These are phyloP conservation scores for Coronaproctus castanopsis DNA, from an alignment of 2,888 invertebrate genomes.

Conservation along the genomic window DNA sequence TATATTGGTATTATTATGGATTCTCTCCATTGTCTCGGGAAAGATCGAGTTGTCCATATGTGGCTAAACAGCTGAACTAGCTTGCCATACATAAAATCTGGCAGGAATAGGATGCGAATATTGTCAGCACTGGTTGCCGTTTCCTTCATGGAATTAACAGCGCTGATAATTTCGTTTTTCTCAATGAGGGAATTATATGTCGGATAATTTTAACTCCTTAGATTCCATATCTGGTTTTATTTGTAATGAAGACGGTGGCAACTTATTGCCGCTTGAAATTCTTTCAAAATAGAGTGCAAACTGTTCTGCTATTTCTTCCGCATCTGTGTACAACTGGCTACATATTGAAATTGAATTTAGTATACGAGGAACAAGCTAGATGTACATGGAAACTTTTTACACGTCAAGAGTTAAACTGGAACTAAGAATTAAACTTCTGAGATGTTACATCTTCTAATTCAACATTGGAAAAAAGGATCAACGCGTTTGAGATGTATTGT, in stretches of 20 bases:
- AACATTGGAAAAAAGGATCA: too few species aligned
- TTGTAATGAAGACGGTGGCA: not conserved
- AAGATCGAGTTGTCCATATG: not conserved
- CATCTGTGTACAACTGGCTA: not conserved
- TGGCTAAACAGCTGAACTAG: not conserved
- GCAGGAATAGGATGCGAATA: not conserved
- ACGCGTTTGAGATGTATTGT: too few species aligned
- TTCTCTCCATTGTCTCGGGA: not conserved
- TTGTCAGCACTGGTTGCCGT: not conserved
- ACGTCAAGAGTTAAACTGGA: too few species aligned
- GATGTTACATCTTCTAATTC: too few species aligned
- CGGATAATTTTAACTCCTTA: not conserved
- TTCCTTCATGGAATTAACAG: not conserved
- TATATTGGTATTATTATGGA: not conserved
- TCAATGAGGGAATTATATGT: not conserved
- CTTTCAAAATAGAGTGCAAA: not conserved
- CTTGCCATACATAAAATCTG: not conserved
- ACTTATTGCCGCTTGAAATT: not conserved
- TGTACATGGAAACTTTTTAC: too few species aligned
- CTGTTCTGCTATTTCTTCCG: not conserved
- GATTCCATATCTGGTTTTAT: not conserved
- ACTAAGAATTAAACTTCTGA: too few species aligned
- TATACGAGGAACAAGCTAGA: too few species aligned
- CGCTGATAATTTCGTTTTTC: not conserved
- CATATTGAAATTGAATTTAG: not conserved